Conservation (phyloP, 2,888 invertebrate species). For the Polyploca ridens region DNA sequence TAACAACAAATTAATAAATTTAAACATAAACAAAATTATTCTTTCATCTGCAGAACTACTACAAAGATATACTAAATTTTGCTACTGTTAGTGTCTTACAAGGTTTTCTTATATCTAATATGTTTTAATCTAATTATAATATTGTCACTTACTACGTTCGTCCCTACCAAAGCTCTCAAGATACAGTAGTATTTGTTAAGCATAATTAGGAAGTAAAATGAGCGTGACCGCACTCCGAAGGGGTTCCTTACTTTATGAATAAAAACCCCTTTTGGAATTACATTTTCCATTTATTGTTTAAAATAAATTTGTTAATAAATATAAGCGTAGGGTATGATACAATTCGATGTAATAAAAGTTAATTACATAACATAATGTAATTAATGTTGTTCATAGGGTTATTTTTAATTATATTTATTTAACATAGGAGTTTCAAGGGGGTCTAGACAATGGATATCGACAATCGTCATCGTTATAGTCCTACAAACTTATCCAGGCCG, state of each 20-base stretch:
- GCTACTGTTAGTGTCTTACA: no score
- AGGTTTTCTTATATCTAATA: background rate
- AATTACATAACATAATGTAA: background rate
- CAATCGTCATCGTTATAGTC: no score
- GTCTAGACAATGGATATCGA: no score
- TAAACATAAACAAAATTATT: no score
- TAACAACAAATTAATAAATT: no score
- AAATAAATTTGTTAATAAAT: conserved; percentile 49
- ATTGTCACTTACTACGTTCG: conserved; percentile 32
- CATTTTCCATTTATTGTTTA: conserved; percentile 53
- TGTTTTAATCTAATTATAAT: conserved; percentile 1
- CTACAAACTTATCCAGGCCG: no score
- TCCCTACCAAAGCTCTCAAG: conserved; percentile 18
- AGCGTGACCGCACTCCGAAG: conserved; percentile 62
- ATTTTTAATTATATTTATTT: no score
- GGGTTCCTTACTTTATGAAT: conserved; percentile 41
- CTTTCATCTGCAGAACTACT: no score
- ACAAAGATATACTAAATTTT: no score
- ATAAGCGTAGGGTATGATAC: background rate
- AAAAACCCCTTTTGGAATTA: conserved; percentile 17
- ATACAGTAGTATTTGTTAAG: conserved; percentile 55
- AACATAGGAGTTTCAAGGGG: no score
- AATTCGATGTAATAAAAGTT: background rate
- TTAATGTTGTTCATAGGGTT: no score
- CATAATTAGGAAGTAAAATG: conserved; percentile 73